Percentiles rank a stretch among this genome's conserved stretches.
phyloP scores from a whole-genome alignment of 2,113 vertebrate genomes.

The Ophthalmolycus amberensis region DNA sequence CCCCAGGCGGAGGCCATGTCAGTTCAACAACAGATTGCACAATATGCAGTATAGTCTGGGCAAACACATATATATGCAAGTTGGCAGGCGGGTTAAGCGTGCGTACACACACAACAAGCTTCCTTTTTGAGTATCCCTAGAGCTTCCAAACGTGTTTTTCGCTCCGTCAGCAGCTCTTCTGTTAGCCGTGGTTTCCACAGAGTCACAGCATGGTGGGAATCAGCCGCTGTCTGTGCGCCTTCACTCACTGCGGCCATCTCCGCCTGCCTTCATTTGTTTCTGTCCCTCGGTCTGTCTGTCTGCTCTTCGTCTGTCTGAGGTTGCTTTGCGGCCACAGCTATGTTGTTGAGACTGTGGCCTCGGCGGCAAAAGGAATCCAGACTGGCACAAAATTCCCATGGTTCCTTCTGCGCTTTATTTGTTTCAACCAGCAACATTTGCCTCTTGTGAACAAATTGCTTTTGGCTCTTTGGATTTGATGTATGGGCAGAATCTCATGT shows the following conservation, averaged over 20 bases:
- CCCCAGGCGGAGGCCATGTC: slow-evolving; percentile 42
- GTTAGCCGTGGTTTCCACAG: slow-evolving; percentile 49
- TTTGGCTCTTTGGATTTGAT: slow-evolving; percentile 10
- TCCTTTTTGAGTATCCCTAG: slow-evolving; percentile 39
- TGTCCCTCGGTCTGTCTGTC: slow-evolving; percentile 10
- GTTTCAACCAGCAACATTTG: slow-evolving; percentile 18
- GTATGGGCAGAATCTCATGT: slow-evolving; percentile 16
- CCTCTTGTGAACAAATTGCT: slow-evolving; percentile 25
- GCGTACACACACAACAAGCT: slow-evolving; percentile 33
- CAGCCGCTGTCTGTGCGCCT: slow-evolving; percentile 14
- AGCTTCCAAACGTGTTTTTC: slow-evolving; percentile 38
- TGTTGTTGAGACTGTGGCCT: slow-evolving; percentile 53
- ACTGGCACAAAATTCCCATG: slow-evolving; percentile 30
- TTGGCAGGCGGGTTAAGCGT: slow-evolving; percentile 2
- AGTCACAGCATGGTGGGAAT: slow-evolving; percentile 51
- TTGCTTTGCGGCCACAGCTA: slow-evolving; percentile 44
- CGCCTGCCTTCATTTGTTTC: slow-evolving; percentile 25
- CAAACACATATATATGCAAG: neutral
- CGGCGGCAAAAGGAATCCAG: slow-evolving; percentile 33
- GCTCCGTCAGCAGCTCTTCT: slow-evolving; percentile 59
- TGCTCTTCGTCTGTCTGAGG: slow-evolving; percentile 48
- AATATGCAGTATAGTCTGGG: slow-evolving; percentile 46
- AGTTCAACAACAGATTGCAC: slow-evolving; percentile 67
- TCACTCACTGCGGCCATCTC: slow-evolving; percentile 5
- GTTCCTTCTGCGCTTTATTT: neutral